Conservation (phyloP, 2,888 invertebrate genomes). For the Agrotis ipsilon region DNA sequence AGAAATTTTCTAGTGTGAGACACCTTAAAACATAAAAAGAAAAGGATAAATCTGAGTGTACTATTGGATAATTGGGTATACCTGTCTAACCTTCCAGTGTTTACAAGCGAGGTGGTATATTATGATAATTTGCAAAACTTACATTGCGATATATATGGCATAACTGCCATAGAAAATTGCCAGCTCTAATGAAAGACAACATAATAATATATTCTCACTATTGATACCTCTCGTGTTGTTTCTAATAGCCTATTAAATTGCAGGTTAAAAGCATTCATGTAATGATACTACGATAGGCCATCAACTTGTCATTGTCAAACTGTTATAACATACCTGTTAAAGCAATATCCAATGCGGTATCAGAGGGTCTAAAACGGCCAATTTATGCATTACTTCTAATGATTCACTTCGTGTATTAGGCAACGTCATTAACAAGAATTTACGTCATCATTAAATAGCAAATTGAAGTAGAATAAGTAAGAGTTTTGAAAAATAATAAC, state of each 20-base stretch:
- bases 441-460: too few species aligned
- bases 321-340: not conserved
- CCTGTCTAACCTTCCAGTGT: not conserved
- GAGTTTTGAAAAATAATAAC: too few species aligned
- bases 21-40: too few species aligned
- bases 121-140: not conserved
- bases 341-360: too few species aligned
- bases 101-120: not conserved
- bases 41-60: not conserved
- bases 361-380: too few species aligned
- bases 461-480: too few species aligned
- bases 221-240: constrained; percentile 7
- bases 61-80: not conserved
- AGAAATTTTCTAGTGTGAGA: too few species aligned
- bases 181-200: constrained; percentile 15
- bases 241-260: constrained; percentile 13
- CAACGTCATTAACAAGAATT: too few species aligned
- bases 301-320: constrained; percentile 24
- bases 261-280: constrained; percentile 23
- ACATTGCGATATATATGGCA: constrained; percentile 6
- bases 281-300: constrained; percentile 7
- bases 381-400: too few species aligned
- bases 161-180: constrained; percentile 6
- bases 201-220: constrained; percentile 27
- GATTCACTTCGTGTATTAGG: too few species aligned